Conservation (phyloP, 2,797 vertebrate species). For the Chromobotia macracanthus region DNA sequence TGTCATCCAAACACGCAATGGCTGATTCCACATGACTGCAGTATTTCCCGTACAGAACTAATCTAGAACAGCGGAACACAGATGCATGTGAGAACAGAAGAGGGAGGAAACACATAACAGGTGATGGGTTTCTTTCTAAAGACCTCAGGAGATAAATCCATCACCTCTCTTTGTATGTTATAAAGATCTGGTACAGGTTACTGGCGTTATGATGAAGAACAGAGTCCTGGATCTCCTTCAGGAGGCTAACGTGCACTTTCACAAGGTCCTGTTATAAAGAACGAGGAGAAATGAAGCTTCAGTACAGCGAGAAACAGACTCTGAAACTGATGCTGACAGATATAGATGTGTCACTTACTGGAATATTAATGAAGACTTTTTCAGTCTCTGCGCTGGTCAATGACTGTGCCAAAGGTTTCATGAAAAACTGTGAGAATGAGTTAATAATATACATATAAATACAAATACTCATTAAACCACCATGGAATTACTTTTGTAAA, state of each 20-base stretch:
- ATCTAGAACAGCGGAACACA: conserved; percentile 68
- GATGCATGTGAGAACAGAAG: neutral
- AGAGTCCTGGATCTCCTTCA: conserved; percentile 89
- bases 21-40: conserved; percentile 94
- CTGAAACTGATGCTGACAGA: neutral
- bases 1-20: conserved; percentile 86
- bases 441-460: conserved; percentile 47
- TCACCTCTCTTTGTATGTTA: conserved; percentile 95
- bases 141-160: neutral
- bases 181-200: conserved; percentile 94
- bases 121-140: neutral
- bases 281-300: conserved; percentile 16
- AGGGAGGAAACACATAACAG: neutral
- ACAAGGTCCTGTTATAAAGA: conserved; percentile 84
- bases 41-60: conserved; percentile 96
- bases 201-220: conserved; percentile 87
- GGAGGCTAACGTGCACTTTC: conserved; percentile 90
- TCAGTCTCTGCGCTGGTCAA: conserved; percentile 84
- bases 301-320: neutral
- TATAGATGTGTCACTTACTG: conserved; percentile 78
- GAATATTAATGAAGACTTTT: conserved; percentile 93
- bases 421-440: conserved; percentile 84
- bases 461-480: neutral
- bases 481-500: too few species aligned
- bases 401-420: conserved; percentile 89